Conservation (phyloP, 1,140 invertebrate species). For the Musca vetustissima region DNA sequence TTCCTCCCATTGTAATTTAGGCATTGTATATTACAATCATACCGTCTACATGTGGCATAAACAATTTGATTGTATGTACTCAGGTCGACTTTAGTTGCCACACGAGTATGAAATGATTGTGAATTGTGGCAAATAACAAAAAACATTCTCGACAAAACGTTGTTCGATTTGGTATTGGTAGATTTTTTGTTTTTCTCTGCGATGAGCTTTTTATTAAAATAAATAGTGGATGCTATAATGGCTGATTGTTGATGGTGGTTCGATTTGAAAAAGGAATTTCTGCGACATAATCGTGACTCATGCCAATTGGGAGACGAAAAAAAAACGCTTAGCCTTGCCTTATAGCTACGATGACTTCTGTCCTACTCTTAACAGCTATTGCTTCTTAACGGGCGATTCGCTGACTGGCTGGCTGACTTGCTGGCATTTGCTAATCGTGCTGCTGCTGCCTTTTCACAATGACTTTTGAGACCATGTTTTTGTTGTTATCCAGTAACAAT, state of each 20-base stretch:
- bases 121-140: neutral
- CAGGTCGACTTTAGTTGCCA: conserved; percentile 13
- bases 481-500: neutral
- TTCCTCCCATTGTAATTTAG: too few relatives aligned
- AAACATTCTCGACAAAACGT: neutral
- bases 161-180: neutral
- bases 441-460: neutral
- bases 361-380: too few relatives aligned
- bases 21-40: too few relatives aligned
- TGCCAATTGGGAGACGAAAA: conserved; percentile 7
- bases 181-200: neutral
- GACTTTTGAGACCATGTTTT: neutral
- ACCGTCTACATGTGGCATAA: neutral
- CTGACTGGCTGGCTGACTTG: too few relatives aligned
- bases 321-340: too few relatives aligned
- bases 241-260: neutral
- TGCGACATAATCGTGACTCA: conserved; percentile 21
- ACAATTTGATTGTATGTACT: conserved; percentile 15
- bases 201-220: neutral
- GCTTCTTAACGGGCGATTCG: neutral
- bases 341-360: too few relatives aligned
- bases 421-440: neutral
- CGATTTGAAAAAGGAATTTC: conserved; percentile 2
- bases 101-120: conserved; percentile 1
- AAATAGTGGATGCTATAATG: conserved; percentile 7